Evolutionary conservation across 2,888 invertebrate species (phyloP), one percentile per base, ranked within the genome.

Genomic region (Zaprionus lineosus): DNA sequence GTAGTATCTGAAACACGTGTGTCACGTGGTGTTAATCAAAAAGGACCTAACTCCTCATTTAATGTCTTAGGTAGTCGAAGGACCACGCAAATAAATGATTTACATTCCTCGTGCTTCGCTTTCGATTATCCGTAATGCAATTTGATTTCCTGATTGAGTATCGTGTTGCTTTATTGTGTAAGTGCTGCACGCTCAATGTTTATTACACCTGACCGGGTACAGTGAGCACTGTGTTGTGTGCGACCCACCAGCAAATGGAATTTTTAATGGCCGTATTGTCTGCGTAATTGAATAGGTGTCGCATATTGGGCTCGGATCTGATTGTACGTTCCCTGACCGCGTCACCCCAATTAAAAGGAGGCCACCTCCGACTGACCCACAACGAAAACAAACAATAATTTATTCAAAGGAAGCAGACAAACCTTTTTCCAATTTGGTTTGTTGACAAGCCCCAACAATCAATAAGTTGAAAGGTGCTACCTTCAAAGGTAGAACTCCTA

Each of bases 381-480:
- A 26, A 26, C 56, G 31, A 40, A 56, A 51, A 28, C 12, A 44
- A 69, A 60, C 28, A 33, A 64, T 72, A 16, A 64, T 68, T 75
- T 59, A 75, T 77, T 74, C 33, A 67, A 14, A 11, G 24, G 14
- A 28, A 21, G 29, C 15, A n/a, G n/a, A n/a, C n/a, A n/a, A n/a
- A n/a, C n/a, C n/a, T n/a, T n/a, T n/a, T n/a, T n/a, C n/a, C n/a
- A n/a, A n/a, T n/a, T n/a, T n/a, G n/a, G n/a, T n/a, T n/a, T n/a
- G n/a, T n/a, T n/a, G n/a, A n/a, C n/a, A n/a, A n/a, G n/a, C n/a
- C n/a, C n/a, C n/a, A n/a, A n/a, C 16, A 82, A 82, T 83, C 83
- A 83, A 83, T 79, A 78, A 29, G 41, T 39, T 26, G 40, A 12
- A 52, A n/a, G n/a, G n/a, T n/a, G n/a, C n/a, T n/a, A n/a, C n/a